Evolutionary conservation across 2,888 invertebrate genomes (phyloP), one percentile per base, ranked within the genome.

Genomic region (Dendrolimus houi): DNA sequence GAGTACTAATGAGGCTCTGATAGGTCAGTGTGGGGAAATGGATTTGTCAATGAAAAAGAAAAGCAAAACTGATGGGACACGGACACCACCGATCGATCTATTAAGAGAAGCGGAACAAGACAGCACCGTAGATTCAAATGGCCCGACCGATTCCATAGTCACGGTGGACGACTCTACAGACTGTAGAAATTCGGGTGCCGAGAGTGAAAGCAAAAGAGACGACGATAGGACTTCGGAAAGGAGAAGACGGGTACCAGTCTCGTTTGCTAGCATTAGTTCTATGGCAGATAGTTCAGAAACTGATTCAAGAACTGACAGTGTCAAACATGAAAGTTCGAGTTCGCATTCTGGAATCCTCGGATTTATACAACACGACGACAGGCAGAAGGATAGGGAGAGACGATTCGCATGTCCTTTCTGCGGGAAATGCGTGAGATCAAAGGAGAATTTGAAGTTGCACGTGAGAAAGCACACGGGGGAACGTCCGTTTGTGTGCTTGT

Each of bases 361-460:
- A 56, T 93, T 95, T 69, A 81, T 95, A 72, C 92, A 94, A 58
- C 92, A 92, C 59, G 89, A 89, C 59, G 89, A 89, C 40, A 74
- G 88, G 56, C 87, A 87, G 60, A 72, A 87, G 56, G 95, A 95
- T 72, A 91, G 95, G 55, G 95, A 95, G 75, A 92, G 95, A 61
- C 92, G 96, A 59, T 96, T 96, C 81, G 96, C 96, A 42, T 97
- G 96, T 74, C 96, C 96, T 0, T 97, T 96, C 78, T 97, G 97
- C 81, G 96, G 96, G 55, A 97, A 97, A 80, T 96, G 96, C 80
- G 97, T 97, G 52, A 92, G 96, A 58, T 96, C 96, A 55, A 96
- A 96, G 84, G 96, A 96, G 87, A 96, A 96, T 79, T 91, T 97
- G 57, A 96, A 97, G 83, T 87, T 97, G 65, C 97, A 97, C 83